Evolutionary conservation across 2,888 invertebrate species (phyloP), one percentile per base, ranked within the genome.

Genomic region (Dysmachus trigonus): DNA sequence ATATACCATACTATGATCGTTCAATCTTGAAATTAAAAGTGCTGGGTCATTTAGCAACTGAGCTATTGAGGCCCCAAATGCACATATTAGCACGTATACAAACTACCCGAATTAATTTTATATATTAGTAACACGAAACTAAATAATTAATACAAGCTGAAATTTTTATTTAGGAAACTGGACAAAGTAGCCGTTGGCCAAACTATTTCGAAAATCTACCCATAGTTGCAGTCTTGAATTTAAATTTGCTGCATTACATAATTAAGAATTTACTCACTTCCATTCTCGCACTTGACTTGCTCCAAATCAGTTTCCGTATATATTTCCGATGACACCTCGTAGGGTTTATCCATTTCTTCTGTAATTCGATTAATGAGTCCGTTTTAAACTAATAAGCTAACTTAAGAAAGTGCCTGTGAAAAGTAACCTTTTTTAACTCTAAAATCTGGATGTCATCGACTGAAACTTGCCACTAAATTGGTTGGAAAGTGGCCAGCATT

Each of bases 291-390:
- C 87, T 90, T 91, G 88, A 92, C 92, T 15, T 94, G 94, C 88
- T 91, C 93, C 89, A 95, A 95, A 90, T 95, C 93, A 90, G 94
- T 94, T 92, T 96, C 96, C 47, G 93, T 93, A 91, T 95, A 95
- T 90, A 96, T 94, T 93, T 96, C 96, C 31, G 96, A 96, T 72
- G 95, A 94, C 83, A 96, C 95, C 89, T 94, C 94, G 86, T 93
- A 92, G 91, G 94, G 94, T 87, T 86, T 31, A 10, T 18, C n/a
- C 62, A 53, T 62, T 15, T 3, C 31, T 15, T 27, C 1, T 5
- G 1, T 10, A 6, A 10, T 62, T 62, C 2, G 22, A 1, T 15
- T 47, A 13, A n/a, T n/a, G 1, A 47, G n/a, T 5, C 6, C 7
- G 6, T 47, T 4, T 0, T 1, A 0, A 47, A 47, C 5, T n/a